A percentile compares a stretch with the other conserved stretches of the same genome.
Evolutionary conservation across 1,140 invertebrate species (phyloP).

Genomic region (Lepidurus packardi): DNA sequence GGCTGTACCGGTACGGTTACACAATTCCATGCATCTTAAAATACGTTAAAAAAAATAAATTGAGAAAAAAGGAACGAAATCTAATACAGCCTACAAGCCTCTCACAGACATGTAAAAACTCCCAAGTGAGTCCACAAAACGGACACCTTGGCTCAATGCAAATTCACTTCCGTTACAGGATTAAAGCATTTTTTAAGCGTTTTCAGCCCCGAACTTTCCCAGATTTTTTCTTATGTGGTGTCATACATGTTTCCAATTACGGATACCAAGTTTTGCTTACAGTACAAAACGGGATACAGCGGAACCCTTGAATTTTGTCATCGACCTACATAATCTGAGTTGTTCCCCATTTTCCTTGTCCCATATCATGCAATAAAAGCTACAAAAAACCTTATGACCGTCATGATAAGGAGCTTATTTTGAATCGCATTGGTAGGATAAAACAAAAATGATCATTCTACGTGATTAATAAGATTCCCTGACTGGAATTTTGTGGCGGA

Average conservation of each 20-base stretch:
- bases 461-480: neutral
- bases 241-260: neutral
- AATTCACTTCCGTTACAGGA: conserved; percentile 14
- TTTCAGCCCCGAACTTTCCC: neutral
- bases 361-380: conserved; percentile 5
- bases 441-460: neutral
- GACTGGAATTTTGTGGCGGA: neutral
- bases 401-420: neutral
- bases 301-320: conserved; percentile 3
- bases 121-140: neutral
- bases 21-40: conserved; percentile 8
- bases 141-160: neutral
- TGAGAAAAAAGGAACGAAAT: neutral
- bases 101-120: neutral
- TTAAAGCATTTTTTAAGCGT: neutral
- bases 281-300: conserved; percentile 6
- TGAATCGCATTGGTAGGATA: neutral
- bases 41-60: neutral
- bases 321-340: neutral
- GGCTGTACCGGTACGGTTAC: neutral
- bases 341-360: neutral
- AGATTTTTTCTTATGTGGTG: neutral
- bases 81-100: conserved; percentile 12
- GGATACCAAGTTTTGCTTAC: conserved; percentile 1
- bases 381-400: neutral